A percentile compares a stretch with the other conserved stretches of the same genome.
Conservation (phyloP, 2,888 invertebrate species). For the Parnassius mnemosyne region DNA sequence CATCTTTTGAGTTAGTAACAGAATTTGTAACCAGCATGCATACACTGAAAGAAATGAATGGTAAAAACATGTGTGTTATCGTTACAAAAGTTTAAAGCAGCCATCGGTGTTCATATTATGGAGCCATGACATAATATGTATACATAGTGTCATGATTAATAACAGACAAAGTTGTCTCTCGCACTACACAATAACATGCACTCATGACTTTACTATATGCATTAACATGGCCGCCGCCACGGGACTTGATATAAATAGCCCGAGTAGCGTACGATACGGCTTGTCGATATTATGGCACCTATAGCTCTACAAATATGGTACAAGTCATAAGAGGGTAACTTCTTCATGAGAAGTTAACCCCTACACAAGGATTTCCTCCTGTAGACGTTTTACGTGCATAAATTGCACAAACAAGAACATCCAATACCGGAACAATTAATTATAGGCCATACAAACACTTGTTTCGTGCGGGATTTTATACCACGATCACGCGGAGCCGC, state of each 20-base stretch:
- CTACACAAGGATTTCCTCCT: no score
- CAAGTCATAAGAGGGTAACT: conserved; percentile 5
- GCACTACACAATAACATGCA: conserved; percentile 17
- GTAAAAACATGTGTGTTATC: conserved; percentile 11
- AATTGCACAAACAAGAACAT: no score
- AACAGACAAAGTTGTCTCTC: conserved; percentile 28
- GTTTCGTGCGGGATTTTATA: no score
- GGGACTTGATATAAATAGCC: conserved; percentile 40
- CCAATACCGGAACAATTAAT: no score
- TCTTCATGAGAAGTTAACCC: not conserved
- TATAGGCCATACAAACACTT: no score
- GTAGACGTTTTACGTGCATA: no score
- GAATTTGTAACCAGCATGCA: no score
- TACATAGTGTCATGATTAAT: conserved; percentile 26
- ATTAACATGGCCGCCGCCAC: conserved; percentile 28
- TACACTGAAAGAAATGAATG: not conserved
- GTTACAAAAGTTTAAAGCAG: conserved; percentile 8
- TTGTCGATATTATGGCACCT: conserved; percentile 29
- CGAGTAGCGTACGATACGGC: conserved; percentile 31
- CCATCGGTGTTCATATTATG: conserved; percentile 16
- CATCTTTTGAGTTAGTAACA: no score
- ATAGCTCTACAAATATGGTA: conserved; percentile 10
- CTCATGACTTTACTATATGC: conserved; percentile 30
- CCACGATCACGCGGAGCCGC: no score
- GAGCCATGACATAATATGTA: conserved; percentile 1